Base-by-base conservation (phyloP, 2,888 invertebrate genomes). In the Eristalis tenax region DNA sequence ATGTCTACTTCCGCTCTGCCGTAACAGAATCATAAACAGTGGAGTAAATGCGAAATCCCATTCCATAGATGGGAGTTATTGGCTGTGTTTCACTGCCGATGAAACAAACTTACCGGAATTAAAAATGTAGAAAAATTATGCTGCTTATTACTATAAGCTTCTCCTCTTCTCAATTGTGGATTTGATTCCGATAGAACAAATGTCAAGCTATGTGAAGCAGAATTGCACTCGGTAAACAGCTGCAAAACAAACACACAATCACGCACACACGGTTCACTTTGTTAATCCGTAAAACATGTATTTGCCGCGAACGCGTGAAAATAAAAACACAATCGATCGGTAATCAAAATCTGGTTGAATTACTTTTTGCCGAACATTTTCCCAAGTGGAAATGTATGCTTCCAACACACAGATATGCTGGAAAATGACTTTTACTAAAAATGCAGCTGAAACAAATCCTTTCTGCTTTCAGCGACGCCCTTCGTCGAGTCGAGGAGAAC, bases 401-500 rank as follows among this genome's bases (percentile, higher is more conserved):
- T 22, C 22, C 70, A 63, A 59, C 63, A 18, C 23, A 75, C 50
- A 32, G 10, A 28, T 68, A 15, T 40, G 11, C 43, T 63, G 56
- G 23, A 77, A 81, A 70, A 35, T 59, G 26, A 59, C 13, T 26
- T 15, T 59, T 59, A 59, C 4, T 26, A 6, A 59, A 8, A 59
- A 8, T 35, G 66, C 38, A 26, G 15, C 6, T 76, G 38, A 63
- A 71, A 65, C 73, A 66, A 75, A 71, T 68, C 35, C 70, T 82
- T 66, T 61, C 23, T 73, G 63, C 59, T 68, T 78, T 68, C 57
- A 85, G 85, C 77, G 82, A 85, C 85, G 85, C 85, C 85, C 85
- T 85, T 85, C 85, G 77, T 82, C 76, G 69, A 77, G 82, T 85
- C 82, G 82, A 64, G 80, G 66, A 84, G 82, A 85, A 85, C 77